Percentiles rank a stretch among this genome's conserved stretches.
These are phyloP conservation scores for Chrysochloris asiatica DNA, from an alignment of 2,113 vertebrate genomes.

Conservation along the genomic window DNA sequence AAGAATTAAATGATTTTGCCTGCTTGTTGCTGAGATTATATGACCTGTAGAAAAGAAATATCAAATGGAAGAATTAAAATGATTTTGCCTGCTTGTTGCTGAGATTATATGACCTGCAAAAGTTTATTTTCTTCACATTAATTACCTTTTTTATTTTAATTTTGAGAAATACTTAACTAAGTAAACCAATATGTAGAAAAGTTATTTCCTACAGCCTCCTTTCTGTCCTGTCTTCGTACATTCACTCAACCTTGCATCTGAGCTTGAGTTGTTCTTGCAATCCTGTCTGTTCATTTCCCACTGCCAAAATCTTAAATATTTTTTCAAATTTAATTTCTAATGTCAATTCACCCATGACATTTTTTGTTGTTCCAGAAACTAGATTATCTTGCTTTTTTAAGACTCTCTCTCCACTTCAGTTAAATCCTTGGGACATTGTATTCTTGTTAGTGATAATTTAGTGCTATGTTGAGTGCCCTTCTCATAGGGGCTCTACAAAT, in stretches of 20 bases:
- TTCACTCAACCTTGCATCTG: not conserved
- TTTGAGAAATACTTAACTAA: no score
- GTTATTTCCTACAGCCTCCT: not conserved
- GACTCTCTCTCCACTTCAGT: not conserved
- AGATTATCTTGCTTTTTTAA: conserved; percentile 11
- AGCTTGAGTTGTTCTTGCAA: not conserved
- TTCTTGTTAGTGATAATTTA: not conserved
- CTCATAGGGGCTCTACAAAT: not conserved
- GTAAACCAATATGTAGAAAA: no score
- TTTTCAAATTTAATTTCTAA: conserved; percentile 5
- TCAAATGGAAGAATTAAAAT: no score
- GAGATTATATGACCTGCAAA: no score
- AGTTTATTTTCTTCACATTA: no score
- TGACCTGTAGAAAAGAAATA: no score
- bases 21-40: no score
- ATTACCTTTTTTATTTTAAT: no score
- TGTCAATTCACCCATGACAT: not conserved
- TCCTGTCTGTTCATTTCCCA: not conserved
- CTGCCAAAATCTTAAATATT: not conserved
- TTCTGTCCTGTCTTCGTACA: not conserved
- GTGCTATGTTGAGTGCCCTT: not conserved
- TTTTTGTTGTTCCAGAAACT: conserved; percentile 11
- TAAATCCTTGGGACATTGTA: not conserved
- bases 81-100: no score
- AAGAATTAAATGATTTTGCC: no score